Conservation (phyloP, 2,888 invertebrate species). For the Didymodactylos carnosus region DNA sequence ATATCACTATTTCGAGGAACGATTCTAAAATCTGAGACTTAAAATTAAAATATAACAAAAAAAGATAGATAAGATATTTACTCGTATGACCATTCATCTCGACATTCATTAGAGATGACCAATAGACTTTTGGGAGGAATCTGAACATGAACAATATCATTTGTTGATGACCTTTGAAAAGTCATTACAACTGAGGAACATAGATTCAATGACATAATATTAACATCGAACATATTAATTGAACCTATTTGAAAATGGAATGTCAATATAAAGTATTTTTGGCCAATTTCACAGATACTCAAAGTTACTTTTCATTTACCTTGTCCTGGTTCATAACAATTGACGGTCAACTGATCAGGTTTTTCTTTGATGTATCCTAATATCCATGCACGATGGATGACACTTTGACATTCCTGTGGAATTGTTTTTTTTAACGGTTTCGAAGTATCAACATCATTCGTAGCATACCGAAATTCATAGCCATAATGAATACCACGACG, state of each 20-base stretch:
- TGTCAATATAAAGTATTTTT: no score
- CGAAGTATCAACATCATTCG: conserved; percentile 54
- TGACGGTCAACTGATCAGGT: conserved; percentile 36
- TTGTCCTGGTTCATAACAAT: conserved; percentile 37
- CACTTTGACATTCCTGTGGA: conserved; percentile 46
- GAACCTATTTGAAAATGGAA: conserved; percentile 86
- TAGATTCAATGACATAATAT: conserved; percentile 65
- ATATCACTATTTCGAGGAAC: conserved; percentile 4
- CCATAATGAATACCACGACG: conserved; percentile 66
- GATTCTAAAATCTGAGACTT: conserved; percentile 24
- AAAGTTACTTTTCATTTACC: no score
- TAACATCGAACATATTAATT: conserved; percentile 73
- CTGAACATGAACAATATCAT: conserved; percentile 41
- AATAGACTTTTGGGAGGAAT: conserved; percentile 53
- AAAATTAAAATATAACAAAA: no score
- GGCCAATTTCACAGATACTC: no score
- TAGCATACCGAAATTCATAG: conserved; percentile 61
- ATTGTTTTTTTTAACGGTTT: conserved; percentile 46
- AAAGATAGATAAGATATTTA: no score
- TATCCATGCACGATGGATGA: conserved; percentile 42
- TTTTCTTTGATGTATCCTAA: conserved; percentile 20
- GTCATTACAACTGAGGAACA: conserved; percentile 59
- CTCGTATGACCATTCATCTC: conserved; percentile 42
- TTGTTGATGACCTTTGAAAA: conserved; percentile 47
- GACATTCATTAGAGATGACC: conserved; percentile 56